Base-by-base conservation (phyloP, 1,140 invertebrate species). In the Rhyzopertha dominica region DNA sequence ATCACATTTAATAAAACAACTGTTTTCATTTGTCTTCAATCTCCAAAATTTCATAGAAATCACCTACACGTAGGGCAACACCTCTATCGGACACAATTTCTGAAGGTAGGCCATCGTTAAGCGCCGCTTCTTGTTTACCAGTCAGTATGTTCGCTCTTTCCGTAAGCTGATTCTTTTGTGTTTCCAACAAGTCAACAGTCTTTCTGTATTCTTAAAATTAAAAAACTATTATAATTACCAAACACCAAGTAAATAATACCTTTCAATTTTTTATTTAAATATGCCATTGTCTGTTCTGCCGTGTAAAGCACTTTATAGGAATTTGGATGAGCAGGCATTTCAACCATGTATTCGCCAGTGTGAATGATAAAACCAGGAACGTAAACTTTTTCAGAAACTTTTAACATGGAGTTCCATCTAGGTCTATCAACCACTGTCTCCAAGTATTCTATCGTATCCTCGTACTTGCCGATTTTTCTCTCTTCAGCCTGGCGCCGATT, bases 11-110 rank as follows among this genome's bases (percentile, higher is more conserved):
- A n/a, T n/a, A n/a, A n/a, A n/a, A n/a, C n/a, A n/a, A n/a, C n/a
- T n/a, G n/a, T n/a, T 22, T 18, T 36, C 30, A 16, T 34, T 36
- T 24, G 16, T 58, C 37, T 40, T 61, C 58, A 45, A 51, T 56
- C 44, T 61, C 58, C 28, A 61, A 18, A 24, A 61, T 61, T 44
- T 61, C 58, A 39, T 54, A 61, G 47, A 46, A 56, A 10, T 49
- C 39, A 10, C 58, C 58, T 19, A 61, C 51, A 47, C 47, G 51
- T 2, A 61, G 38, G 19, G 58, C 58, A 17, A 58, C 47, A n/a
- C 58, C 58, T 40, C 49, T 54, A n/a, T 61, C 56, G 5, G 58
- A 57, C 16, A 49, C 23, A 9, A 61, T 61, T 51, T 58, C 46
- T 31, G 54, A 35, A 14, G 56, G 58, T 31, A 56, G 14, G 20